These are phyloP conservation scores for Drosophila cardini DNA, from an alignment of 1,140 invertebrate genomes.

Conservation along the genomic window DNA sequence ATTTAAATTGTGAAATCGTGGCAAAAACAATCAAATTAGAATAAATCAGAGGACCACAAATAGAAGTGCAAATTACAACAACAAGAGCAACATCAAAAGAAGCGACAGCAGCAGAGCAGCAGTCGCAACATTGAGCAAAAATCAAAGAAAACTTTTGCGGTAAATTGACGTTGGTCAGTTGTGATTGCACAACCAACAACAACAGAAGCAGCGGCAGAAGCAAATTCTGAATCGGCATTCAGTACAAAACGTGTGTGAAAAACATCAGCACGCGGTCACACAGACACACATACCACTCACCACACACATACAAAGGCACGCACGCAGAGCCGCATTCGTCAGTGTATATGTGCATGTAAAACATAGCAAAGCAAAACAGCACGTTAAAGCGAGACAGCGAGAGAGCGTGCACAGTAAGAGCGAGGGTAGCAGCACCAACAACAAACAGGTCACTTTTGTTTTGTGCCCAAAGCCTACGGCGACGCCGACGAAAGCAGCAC, in stretches of 20 bases:
- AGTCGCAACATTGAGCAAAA: constrained; percentile 16
- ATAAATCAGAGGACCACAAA: constrained; percentile 15
- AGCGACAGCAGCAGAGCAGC: background rate
- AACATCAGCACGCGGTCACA: constrained; percentile 50
- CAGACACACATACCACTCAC: constrained; percentile 19
- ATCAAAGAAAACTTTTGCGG: constrained; percentile 9
- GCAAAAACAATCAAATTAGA: constrained; percentile 36
- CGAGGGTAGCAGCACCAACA: constrained; percentile 34
- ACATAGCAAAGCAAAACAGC: constrained; percentile 8
- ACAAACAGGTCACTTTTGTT: constrained; percentile 45
- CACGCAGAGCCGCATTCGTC: background rate
- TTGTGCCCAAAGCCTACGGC: background rate
- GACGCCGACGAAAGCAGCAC: constrained; percentile 10
- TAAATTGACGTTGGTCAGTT: constrained; percentile 52
- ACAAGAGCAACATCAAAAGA: constrained; percentile 1
- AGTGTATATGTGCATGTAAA: constrained; percentile 12
- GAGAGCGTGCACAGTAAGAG: constrained; percentile 9
- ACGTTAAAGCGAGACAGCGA: constrained; percentile 14
- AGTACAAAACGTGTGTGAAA: constrained; percentile 49
- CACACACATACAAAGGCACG: constrained; percentile 1
- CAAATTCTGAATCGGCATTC: constrained; percentile 43
- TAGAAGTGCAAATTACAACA: constrained; percentile 34
- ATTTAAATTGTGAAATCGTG: constrained; percentile 53
- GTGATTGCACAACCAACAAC: constrained; percentile 48
- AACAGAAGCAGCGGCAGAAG: constrained; percentile 5